These are phyloP conservation scores for Conger conger DNA, from an alignment of 2,113 vertebrate species.

Conservation along the genomic window DNA sequence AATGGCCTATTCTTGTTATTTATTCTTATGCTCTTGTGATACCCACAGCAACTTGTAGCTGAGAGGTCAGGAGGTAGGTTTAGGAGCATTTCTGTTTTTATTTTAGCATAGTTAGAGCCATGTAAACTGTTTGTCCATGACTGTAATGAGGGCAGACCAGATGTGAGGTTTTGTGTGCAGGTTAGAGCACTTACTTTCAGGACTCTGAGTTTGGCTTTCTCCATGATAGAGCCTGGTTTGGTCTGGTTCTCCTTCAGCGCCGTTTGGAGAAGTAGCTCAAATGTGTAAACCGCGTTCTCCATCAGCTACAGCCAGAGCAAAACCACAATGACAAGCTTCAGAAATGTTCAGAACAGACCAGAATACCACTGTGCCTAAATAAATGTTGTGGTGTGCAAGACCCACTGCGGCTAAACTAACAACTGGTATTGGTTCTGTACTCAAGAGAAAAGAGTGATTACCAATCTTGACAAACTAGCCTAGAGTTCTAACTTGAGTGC, in stretches of 20 bases:
- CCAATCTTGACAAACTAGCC: no score
- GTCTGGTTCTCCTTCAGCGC: slow-evolving; percentile 59
- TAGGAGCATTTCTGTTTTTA: background rate
- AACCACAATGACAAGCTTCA: background rate
- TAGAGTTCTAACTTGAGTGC: no score
- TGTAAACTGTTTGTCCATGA: background rate
- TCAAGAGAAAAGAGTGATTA: background rate
- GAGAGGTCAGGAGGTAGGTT: background rate
- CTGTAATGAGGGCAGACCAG: background rate
- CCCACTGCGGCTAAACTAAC: background rate
- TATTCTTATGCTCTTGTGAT: no score
- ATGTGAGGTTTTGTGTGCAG: background rate
- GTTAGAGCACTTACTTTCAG: slow-evolving; percentile 72
- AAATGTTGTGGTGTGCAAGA: background rate
- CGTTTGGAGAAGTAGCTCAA: slow-evolving; percentile 69
- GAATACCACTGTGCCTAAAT: background rate
- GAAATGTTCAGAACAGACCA: background rate
- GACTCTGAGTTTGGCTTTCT: slow-evolving; percentile 82
- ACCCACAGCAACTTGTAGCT: no score
- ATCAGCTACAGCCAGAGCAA: slow-evolving; percentile 64
- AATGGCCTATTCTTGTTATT: no score
- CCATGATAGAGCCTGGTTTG: slow-evolving; percentile 64
- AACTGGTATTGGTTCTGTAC: background rate
- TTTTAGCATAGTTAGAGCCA: background rate
- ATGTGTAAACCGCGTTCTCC: slow-evolving; percentile 80